A percentile compares a stretch with the other conserved stretches of the same genome.
Conservation (phyloP, 2,797 vertebrate genomes). For the Bucorvus abyssinicus region DNA sequence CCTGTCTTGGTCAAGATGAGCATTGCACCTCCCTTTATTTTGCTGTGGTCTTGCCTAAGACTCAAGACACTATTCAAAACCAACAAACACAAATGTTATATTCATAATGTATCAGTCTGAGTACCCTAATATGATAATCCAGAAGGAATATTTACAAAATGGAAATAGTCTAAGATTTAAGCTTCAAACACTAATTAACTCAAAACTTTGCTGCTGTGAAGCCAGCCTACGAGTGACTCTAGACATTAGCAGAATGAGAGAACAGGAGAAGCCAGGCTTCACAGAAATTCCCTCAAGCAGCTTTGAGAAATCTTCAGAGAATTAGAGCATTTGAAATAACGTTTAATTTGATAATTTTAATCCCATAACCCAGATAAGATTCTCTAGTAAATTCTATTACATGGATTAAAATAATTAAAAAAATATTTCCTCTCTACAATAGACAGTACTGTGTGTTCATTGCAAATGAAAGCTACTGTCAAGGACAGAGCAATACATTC, state of each 20-base stretch:
- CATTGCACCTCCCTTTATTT: background rate
- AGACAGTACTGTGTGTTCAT: background rate
- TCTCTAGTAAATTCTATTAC: background rate
- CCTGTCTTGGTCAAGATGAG: background rate
- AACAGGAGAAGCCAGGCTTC: background rate
- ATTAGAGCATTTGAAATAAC: background rate
- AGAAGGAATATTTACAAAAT: background rate
- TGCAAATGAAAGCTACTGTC: background rate
- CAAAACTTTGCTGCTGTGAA: background rate
- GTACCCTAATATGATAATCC: background rate
- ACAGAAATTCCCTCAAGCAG: background rate
- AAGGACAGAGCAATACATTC: background rate
- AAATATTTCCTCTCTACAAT: background rate
- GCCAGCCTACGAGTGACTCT: background rate
- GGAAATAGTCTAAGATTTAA: background rate
- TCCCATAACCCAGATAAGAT: background rate
- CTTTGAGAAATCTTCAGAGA: background rate
- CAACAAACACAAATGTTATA: background rate
- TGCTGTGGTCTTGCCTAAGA: background rate
- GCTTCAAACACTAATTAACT: background rate
- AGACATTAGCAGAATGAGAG: background rate
- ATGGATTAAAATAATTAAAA: background rate
- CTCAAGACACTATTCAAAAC: background rate
- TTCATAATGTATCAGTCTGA: background rate
- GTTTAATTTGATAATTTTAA: slow-evolving; percentile 14